Conservation (phyloP, 2,113 vertebrate genomes). For the Pygoscelis adeliae region DNA sequence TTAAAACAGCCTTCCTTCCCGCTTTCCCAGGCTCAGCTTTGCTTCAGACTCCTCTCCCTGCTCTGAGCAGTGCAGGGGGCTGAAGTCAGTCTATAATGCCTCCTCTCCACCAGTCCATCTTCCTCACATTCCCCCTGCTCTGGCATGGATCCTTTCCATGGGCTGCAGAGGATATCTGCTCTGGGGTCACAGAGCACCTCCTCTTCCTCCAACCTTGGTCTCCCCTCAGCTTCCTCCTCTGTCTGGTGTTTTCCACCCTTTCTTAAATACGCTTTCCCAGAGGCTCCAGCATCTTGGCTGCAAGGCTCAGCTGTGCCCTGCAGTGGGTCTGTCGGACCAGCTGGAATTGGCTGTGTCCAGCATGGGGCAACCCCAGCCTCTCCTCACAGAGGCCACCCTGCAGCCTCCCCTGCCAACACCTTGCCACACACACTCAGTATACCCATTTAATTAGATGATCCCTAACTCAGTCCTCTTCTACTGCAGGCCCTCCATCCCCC, state of each 20-base stretch:
- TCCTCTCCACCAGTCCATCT: neutral
- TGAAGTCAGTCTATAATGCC: neutral
- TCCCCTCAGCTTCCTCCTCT: neutral
- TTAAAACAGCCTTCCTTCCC: neutral
- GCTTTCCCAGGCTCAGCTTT: neutral
- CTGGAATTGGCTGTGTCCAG: rapidly evolving
- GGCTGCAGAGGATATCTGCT: neutral
- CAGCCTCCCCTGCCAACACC: neutral
- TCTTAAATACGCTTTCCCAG: neutral
- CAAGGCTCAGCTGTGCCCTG: rapidly evolving
- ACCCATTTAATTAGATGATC: neutral
- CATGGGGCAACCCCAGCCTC: rapidly evolving
- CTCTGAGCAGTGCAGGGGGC: rapidly evolving
- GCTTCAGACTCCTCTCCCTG: neutral
- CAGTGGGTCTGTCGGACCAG: rapidly evolving
- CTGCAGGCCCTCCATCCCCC: neutral
- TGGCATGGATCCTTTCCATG: neutral
- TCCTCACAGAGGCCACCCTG: neutral
- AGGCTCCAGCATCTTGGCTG: rapidly evolving
- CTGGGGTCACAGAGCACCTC: neutral
- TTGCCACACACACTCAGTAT: neutral
- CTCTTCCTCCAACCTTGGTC: neutral
- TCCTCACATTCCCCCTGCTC: neutral
- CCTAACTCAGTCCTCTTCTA: neutral
- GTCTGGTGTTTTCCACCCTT: neutral